phyloP scores from a whole-genome alignment of 2,888 invertebrate species.

The Ophion ventricosus region DNA sequence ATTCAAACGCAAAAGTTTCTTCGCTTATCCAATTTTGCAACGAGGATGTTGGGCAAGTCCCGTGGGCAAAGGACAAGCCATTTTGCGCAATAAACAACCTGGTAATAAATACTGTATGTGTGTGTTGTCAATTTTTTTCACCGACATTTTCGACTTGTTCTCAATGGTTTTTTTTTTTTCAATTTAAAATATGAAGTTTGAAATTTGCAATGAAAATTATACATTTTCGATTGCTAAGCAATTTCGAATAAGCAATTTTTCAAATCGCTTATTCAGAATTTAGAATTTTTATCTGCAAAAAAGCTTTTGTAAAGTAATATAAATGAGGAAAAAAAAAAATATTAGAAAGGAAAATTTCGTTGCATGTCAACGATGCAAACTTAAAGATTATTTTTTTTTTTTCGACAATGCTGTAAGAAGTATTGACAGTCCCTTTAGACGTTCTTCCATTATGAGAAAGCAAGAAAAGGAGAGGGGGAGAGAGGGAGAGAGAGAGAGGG shows the following conservation, averaged over 20 bases:
- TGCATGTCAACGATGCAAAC: no score
- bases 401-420: slow-evolving; percentile 57
- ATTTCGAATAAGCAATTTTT: no score
- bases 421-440: slow-evolving; percentile 64
- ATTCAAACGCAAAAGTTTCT: not conserved
- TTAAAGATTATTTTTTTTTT: no score
- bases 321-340: no score
- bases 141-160: slow-evolving; percentile 3
- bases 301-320: no score
- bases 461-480: not conserved
- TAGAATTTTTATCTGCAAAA: no score
- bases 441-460: slow-evolving; percentile 37
- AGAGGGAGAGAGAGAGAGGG: not conserved
- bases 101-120: not conserved
- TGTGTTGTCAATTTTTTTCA: not conserved
- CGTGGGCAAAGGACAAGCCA: not conserved
- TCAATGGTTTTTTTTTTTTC: slow-evolving; percentile 16
- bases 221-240: no score
- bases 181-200: no score
- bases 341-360: no score
- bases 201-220: no score
- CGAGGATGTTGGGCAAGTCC: not conserved
- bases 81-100: not conserved
- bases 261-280: no score
- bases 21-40: not conserved